Percentiles rank a stretch among this genome's conserved stretches.
Conservation (phyloP, 2,113 vertebrate species). For the Sitta europaea region DNA sequence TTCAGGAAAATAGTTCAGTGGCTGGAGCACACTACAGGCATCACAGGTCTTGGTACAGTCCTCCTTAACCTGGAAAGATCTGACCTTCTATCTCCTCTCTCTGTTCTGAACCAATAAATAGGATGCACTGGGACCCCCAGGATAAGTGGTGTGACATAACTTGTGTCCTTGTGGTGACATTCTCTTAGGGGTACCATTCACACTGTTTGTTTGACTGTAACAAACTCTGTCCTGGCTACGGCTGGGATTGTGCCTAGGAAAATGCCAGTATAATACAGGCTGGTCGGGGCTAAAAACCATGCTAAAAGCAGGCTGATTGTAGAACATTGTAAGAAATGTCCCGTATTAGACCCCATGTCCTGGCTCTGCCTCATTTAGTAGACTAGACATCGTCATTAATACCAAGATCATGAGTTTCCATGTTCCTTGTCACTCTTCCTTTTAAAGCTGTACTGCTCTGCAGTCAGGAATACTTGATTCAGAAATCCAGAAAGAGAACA, state of each 20-base stretch:
- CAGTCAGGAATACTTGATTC: neutral
- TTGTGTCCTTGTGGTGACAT: neutral
- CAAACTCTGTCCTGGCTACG: accelerated
- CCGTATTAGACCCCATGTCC: neutral
- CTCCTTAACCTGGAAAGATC: neutral
- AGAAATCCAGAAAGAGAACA: neutral
- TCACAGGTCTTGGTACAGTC: neutral
- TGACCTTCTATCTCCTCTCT: neutral
- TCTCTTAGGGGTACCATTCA: neutral
- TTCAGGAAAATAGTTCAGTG: neutral
- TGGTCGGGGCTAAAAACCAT: neutral
- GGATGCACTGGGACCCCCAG: neutral
- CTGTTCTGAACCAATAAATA: neutral
- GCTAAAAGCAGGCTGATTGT: neutral
- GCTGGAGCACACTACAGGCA: neutral
- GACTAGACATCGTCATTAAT: neutral
- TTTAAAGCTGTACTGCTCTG: neutral
- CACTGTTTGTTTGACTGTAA: neutral
- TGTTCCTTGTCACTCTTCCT: neutral
- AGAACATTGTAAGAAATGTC: neutral
- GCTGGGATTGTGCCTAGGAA: neutral
- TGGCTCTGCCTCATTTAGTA: neutral
- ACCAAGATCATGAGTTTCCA: neutral
- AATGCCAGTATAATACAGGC: neutral
- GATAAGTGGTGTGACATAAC: neutral